Evolutionary conservation across 2,113 vertebrate genomes (phyloP).

Genomic region (Entomyzon cyanotis): DNA sequence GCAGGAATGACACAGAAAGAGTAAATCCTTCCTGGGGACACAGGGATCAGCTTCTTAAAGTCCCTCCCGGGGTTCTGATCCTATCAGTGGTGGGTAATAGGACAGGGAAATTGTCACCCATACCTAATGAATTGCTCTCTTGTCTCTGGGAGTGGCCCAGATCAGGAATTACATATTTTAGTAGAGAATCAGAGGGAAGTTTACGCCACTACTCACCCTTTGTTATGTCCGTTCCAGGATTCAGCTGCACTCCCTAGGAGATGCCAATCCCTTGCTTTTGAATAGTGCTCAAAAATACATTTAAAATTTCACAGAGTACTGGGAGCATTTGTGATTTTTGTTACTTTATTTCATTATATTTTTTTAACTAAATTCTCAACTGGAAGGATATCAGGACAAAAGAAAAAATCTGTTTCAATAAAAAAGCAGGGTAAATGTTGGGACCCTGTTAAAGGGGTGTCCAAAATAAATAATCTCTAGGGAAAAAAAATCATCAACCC

Average conservation of each 20-base stretch:
- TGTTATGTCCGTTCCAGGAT: neutral
- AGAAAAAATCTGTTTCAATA: neutral
- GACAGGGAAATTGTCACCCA: neutral
- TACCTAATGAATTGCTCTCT: neutral
- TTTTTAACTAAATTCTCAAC: neutral
- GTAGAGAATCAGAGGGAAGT: neutral
- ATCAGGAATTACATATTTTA: neutral
- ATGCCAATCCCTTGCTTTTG: neutral
- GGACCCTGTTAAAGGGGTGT: neutral
- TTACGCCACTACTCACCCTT: neutral
- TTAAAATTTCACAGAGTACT: neutral
- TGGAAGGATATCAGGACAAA: neutral
- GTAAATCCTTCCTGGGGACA: neutral
- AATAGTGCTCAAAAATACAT: neutral
- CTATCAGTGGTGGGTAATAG: neutral
- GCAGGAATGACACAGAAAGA: neutral
- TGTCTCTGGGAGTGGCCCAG: neutral
- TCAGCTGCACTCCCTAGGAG: neutral
- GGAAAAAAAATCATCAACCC: neutral
- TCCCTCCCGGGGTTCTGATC: neutral
- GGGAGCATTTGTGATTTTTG: neutral
- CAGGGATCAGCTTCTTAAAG: neutral
- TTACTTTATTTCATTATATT: neutral
- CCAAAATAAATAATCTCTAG: slow-evolving; percentile 8
- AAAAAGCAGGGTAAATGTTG: neutral